phyloP scores from a whole-genome alignment of 1,140 invertebrate genomes.

The Plodia interpunctella region DNA sequence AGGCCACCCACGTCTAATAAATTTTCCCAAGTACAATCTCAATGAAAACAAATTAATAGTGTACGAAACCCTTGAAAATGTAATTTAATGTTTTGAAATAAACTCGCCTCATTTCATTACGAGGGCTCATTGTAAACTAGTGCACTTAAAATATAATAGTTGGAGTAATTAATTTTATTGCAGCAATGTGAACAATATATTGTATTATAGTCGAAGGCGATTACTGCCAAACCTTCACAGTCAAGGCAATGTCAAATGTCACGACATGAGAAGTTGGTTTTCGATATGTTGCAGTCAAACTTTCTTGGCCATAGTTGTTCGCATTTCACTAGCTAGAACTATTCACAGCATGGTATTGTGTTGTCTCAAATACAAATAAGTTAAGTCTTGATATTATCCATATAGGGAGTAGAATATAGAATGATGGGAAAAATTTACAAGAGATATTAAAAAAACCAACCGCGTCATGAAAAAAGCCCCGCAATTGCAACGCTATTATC shows the following conservation, averaged over 20 bases:
- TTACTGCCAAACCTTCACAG: slow-evolving; percentile 24
- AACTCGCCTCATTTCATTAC: slow-evolving; percentile 30
- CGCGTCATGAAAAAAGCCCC: too few relatives aligned
- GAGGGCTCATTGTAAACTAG: slow-evolving; percentile 13
- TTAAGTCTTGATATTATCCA: too few relatives aligned
- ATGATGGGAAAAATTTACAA: too few relatives aligned
- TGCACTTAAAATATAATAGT: slow-evolving; percentile 18
- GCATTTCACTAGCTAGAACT: too few relatives aligned
- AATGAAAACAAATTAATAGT: slow-evolving; percentile 6
- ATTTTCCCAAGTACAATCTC: not conserved
- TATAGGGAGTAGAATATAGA: too few relatives aligned
- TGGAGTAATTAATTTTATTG: slow-evolving; percentile 27
- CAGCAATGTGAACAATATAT: slow-evolving; percentile 20
- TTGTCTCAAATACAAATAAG: too few relatives aligned
- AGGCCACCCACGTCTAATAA: not conserved
- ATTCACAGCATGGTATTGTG: too few relatives aligned
- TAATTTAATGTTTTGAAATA: slow-evolving; percentile 18
- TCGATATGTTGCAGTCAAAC: slow-evolving; percentile 6
- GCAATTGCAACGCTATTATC: too few relatives aligned
- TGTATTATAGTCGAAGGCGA: slow-evolving; percentile 14
- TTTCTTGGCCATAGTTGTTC: too few relatives aligned
- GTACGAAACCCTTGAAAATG: slow-evolving; percentile 3
- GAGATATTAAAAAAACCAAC: too few relatives aligned
- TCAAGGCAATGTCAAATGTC: slow-evolving; percentile 47
- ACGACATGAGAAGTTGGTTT: slow-evolving; percentile 18